Percentiles rank a stretch among this genome's conserved stretches.
phyloP scores from a whole-genome alignment of 2,888 invertebrate genomes.

The Fragum whitleyi region DNA sequence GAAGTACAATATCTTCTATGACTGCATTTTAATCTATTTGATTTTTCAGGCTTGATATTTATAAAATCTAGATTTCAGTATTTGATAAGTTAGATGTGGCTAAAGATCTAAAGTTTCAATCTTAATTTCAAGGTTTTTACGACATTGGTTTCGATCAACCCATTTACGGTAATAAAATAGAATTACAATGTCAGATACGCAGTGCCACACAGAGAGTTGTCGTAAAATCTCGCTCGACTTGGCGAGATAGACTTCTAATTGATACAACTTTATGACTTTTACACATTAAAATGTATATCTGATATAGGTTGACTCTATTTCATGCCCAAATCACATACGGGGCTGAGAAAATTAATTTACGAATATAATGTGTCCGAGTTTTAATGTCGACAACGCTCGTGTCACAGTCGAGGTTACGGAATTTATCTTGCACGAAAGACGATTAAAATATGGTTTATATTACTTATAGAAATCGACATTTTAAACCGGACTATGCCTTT shows the following conservation, averaged over 20 bases:
- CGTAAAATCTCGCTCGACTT: conserved; percentile 19
- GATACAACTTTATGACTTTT: conserved; percentile 22
- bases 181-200: conserved; percentile 27
- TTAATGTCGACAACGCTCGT: background rate
- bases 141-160: conserved; percentile 24
- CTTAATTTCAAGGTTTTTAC: conserved; percentile 22
- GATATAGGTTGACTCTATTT: conserved; percentile 19
- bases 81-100: background rate
- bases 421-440: background rate
- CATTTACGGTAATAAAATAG: conserved; percentile 26
- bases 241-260: conserved; percentile 26
- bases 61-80: background rate
- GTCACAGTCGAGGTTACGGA: background rate
- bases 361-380: background rate
- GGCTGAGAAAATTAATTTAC: conserved; percentile 19
- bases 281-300: conserved; percentile 27
- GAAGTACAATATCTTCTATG: too few relatives aligned
- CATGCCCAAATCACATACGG: conserved; percentile 5
- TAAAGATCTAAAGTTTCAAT: conserved; percentile 24
- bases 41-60: too few relatives aligned
- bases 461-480: too few relatives aligned
- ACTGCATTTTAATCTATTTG: too few relatives aligned
- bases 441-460: too few relatives aligned
- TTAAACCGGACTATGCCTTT: too few relatives aligned
- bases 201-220: conserved; percentile 25